Conservation (phyloP, 2,888 invertebrate species). For the Heliconius cydno region DNA sequence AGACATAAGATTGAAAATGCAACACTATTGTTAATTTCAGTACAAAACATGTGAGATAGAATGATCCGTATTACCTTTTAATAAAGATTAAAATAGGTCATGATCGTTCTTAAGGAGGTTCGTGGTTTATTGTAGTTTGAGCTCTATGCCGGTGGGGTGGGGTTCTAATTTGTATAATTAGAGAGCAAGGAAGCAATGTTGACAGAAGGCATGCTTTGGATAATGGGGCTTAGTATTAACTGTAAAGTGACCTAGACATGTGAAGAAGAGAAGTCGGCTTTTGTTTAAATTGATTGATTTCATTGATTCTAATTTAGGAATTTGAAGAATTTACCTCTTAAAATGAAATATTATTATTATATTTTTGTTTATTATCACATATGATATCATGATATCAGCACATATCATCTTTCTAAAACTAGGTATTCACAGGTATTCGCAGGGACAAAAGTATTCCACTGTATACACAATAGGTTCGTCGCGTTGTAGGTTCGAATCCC, state of each 20-base stretch:
- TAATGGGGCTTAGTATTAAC: conserved; percentile 39
- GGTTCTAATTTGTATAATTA: not conserved
- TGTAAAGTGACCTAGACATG: conserved; percentile 36
- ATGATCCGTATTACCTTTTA: conserved; percentile 38
- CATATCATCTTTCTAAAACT: too few relatives aligned
- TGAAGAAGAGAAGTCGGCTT: conserved; percentile 2
- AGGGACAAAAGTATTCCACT: too few relatives aligned
- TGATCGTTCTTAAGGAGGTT: conserved; percentile 22
- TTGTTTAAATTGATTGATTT: conserved; percentile 13
- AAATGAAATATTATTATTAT: not conserved
- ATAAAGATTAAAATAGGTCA: conserved; percentile 41
- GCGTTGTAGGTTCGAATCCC: too few relatives aligned
- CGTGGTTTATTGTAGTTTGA: not conserved
- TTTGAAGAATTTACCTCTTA: not conserved
- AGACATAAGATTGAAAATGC: conserved; percentile 31
- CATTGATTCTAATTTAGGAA: not conserved
- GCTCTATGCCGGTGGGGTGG: conserved; percentile 1
- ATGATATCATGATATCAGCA: too few relatives aligned
- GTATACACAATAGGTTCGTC: too few relatives aligned
- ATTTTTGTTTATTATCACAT: not conserved
- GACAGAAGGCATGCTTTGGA: conserved; percentile 39
- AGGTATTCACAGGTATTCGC: too few relatives aligned
- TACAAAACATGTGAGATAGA: conserved; percentile 22
- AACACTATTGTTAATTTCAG: conserved; percentile 12
- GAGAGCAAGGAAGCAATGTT: conserved; percentile 39